Conservation (phyloP, 2,888 invertebrate genomes). For the Amiota communis region DNA sequence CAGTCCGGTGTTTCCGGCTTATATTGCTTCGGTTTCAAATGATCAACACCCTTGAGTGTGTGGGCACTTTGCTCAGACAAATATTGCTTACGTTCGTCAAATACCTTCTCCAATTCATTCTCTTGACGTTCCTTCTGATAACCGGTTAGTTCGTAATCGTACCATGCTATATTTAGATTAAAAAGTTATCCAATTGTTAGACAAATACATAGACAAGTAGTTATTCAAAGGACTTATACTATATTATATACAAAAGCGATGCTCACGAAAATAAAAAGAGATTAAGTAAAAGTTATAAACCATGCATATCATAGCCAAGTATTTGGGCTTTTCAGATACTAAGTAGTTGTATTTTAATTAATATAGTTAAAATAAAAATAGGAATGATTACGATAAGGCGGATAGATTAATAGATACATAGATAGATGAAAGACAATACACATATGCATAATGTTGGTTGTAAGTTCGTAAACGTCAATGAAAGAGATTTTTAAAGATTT, state of each 20-base stretch:
- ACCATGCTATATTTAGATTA: conserved; percentile 82
- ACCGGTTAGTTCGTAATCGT: conserved; percentile 88
- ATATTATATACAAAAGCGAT: conserved; percentile 21
- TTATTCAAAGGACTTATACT: background rate
- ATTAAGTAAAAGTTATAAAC: background rate
- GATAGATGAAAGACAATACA: conserved; percentile 10
- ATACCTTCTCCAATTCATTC: conserved; percentile 89
- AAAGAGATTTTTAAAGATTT: background rate
- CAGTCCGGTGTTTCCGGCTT: conserved; percentile 87
- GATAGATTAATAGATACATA: background rate
- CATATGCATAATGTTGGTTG: background rate
- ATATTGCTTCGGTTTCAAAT: conserved; percentile 79
- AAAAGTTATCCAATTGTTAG: background rate
- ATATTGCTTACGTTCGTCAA: conserved; percentile 86
- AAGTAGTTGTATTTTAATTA: background rate
- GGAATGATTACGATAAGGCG: background rate
- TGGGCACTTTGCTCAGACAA: conserved; percentile 80
- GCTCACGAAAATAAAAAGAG: background rate
- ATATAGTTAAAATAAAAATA: background rate
- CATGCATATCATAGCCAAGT: conserved; percentile 8
- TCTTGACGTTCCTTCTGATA: conserved; percentile 87
- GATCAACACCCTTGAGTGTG: conserved; percentile 76
- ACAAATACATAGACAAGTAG: background rate
- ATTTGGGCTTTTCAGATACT: background rate
- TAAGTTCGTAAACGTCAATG: background rate